Percentiles rank a stretch among this genome's conserved stretches.
phyloP scores from a whole-genome alignment of 1,140 invertebrate genomes.

The Bilobella aurantiaca region DNA sequence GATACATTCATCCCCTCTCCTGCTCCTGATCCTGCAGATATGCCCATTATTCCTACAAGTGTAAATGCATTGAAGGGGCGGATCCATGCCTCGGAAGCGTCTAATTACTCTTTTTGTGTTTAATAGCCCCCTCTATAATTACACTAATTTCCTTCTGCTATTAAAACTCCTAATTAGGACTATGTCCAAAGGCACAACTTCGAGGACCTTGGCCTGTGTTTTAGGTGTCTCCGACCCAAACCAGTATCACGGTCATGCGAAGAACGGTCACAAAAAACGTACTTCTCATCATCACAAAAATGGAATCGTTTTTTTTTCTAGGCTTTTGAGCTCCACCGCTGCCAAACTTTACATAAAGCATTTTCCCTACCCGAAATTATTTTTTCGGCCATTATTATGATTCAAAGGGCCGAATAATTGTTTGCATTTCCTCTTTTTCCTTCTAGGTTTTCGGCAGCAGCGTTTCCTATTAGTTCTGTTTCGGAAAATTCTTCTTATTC shows the following conservation, averaged over 20 bases:
- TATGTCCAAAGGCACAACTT: too few relatives aligned
- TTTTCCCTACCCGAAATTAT: neutral
- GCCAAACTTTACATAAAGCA: too few relatives aligned
- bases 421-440: neutral
- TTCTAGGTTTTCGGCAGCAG: neutral
- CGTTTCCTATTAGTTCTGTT: neutral
- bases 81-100: neutral
- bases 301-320: too few relatives aligned
- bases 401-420: neutral
- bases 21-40: too few relatives aligned
- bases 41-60: too few relatives aligned
- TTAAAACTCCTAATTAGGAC: neutral
- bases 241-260: neutral
- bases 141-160: neutral
- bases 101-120: neutral
- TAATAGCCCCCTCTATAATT: neutral
- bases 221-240: neutral
- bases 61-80: too few relatives aligned
- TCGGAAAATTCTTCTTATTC: neutral
- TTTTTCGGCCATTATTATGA: neutral
- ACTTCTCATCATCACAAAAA: neutral
- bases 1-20: too few relatives aligned
- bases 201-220: neutral
- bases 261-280: neutral
- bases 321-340: too few relatives aligned